Evolutionary conservation across 2,888 invertebrate species (phyloP), one percentile per base, ranked within the genome.

Genomic region (Drosophila setosimentum): DNA sequence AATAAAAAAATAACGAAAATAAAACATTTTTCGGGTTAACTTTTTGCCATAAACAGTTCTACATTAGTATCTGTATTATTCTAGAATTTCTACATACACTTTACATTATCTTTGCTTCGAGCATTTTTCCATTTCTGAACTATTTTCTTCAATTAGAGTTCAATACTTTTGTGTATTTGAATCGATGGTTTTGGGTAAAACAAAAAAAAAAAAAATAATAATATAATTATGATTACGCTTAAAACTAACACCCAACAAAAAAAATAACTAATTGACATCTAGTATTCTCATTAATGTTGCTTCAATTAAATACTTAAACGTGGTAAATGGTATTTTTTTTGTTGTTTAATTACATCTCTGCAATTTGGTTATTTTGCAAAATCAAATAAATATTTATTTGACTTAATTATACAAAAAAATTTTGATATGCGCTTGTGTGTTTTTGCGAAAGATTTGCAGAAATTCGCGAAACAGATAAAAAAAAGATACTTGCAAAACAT

Each of bases 1-100:
- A 21, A 50, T 45, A 68, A 4, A 65, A 30, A 68, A 60, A 69
- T 82, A 91, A 91, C 80, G 90, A 91, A 92, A 92, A 92, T 91
- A 92, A 92, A 92, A 92, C 92, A 92, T 92, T 92, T 92, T 92
- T 92, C 92, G 92, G 91, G 91, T 86, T 86, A 82, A 90, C 84
- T 76, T 78, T 74, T 67, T 83, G 58, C 57, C 71, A 58, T 54
- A 63, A 55, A 53, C 62, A 67, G 40, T 64, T 70, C 53, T 66
- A 68, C 29, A 51, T 42, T 48, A 69, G 59, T 51, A 66, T 80
- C 61, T 66, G 59, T 67, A 69, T 82, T 59, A 27, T 57, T 67
- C 71, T 81, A 53, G 60, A 66, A 59, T 78, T 53, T 76, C 45
- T 62, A 68, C 49, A 75, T 62, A 74, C 48, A 67, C 73, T 76